Evolutionary conservation across 2,888 invertebrate genomes (phyloP).

Genomic region (Tetragonisca angustula): DNA sequence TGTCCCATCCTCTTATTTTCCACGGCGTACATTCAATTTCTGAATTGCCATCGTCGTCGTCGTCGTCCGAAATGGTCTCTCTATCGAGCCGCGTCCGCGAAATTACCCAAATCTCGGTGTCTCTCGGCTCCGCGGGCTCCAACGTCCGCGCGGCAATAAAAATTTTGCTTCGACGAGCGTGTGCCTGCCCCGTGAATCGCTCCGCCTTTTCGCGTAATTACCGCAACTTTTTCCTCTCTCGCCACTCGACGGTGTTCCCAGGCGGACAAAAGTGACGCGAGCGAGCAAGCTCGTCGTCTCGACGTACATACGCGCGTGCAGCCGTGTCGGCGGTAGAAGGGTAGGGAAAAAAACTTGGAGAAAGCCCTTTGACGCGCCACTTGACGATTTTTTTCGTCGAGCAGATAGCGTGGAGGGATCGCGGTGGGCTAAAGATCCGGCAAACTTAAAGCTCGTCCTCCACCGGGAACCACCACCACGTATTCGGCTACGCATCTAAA

Average conservation of each 20-base stretch:
- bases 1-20: neutral
- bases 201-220: constrained; percentile 44
- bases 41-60: constrained; percentile 50
- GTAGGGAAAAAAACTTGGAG: constrained; percentile 48
- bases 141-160: constrained; percentile 21
- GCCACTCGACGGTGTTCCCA: constrained; percentile 53
- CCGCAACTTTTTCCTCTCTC: constrained; percentile 47
- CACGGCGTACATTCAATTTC: constrained; percentile 30
- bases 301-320: neutral
- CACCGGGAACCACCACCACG: constrained; percentile 40
- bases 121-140: neutral
- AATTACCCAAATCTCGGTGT: constrained; percentile 32
- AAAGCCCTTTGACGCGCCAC: constrained; percentile 63
- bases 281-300: neutral
- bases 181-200: constrained; percentile 34
- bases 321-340: neutral
- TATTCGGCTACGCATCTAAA: constrained; percentile 60
- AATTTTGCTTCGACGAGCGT: constrained; percentile 27
- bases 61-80: constrained; percentile 5
- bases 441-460: constrained; percentile 37
- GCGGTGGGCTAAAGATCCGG: constrained; percentile 56
- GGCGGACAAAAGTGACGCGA: constrained; percentile 56
- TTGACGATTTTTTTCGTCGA: constrained; percentile 58
- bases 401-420: constrained; percentile 34
- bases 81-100: constrained; percentile 30